Conservation (phyloP, 2,113 vertebrate genomes). For the Hypanus sabinus region DNA sequence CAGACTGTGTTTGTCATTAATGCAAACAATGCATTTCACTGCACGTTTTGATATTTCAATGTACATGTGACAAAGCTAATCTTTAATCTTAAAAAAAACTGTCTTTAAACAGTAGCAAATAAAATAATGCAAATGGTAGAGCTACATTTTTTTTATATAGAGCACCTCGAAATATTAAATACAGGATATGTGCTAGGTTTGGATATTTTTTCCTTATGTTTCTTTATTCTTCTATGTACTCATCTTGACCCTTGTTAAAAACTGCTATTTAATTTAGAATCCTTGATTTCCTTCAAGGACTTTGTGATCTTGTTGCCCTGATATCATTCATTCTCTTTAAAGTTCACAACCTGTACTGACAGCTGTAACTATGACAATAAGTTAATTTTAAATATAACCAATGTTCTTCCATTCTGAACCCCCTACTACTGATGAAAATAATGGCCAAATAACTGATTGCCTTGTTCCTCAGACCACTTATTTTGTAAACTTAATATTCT, state of each 20-base stretch:
- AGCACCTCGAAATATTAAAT: not conserved
- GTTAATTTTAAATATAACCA: not conserved
- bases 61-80: no score
- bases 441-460: not conserved
- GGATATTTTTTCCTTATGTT: not conserved
- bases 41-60: no score
- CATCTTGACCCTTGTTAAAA: not conserved
- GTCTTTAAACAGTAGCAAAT: not conserved
- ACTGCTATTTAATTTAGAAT: not conserved
- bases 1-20: no score
- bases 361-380: not conserved
- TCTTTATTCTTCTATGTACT: not conserved
- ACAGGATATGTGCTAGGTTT: not conserved
- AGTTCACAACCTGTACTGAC: not conserved
- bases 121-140: not conserved
- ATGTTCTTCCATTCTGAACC: not conserved
- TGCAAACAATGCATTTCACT: no score
- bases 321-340: not conserved
- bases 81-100: no score
- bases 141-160: not conserved
- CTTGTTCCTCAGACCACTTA: not conserved
- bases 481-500: not conserved
- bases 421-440: not conserved
- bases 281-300: not conserved
- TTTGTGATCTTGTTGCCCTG: not conserved